A percentile compares a stretch with the other conserved stretches of the same genome.
Evolutionary conservation across 1,140 invertebrate species (phyloP).

Genomic region (Drosophila arizonae): DNA sequence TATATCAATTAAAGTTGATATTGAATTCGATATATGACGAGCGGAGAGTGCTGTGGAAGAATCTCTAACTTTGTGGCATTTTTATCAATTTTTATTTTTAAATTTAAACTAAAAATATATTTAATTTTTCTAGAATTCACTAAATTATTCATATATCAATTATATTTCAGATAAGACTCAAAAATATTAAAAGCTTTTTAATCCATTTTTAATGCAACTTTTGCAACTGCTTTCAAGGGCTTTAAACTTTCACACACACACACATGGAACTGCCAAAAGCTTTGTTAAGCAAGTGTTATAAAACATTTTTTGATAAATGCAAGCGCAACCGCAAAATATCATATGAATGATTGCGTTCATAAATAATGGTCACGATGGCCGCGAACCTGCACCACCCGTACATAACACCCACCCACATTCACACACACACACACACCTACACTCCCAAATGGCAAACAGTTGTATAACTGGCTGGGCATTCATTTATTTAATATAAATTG

Average conservation of each 20-base stretch:
- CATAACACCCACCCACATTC: background rate
- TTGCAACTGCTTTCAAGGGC: background rate
- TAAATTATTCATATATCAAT: too few relatives aligned
- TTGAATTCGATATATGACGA: too few relatives aligned
- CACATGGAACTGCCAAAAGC: background rate
- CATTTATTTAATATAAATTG: constrained; percentile 3
- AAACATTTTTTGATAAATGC: constrained; percentile 78
- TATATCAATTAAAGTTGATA: too few relatives aligned
- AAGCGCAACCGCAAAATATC: constrained; percentile 75
- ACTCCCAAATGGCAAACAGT: background rate
- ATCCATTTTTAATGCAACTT: background rate
- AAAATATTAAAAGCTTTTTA: background rate
- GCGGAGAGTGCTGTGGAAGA: too few relatives aligned
- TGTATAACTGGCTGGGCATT: constrained; percentile 3
- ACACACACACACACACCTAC: background rate
- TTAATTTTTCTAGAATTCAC: too few relatives aligned
- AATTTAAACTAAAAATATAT: too few relatives aligned
- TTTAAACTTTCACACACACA: background rate
- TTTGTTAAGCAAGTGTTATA: constrained; percentile 69
- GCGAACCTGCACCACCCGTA: constrained; percentile 7
- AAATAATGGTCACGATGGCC: constrained; percentile 63
- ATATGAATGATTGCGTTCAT: constrained; percentile 79
- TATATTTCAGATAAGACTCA: too few relatives aligned
- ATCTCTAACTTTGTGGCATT: too few relatives aligned
- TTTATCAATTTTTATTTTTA: too few relatives aligned